phyloP scores from a whole-genome alignment of 2,888 invertebrate species.

The Eupsilia transversa region DNA sequence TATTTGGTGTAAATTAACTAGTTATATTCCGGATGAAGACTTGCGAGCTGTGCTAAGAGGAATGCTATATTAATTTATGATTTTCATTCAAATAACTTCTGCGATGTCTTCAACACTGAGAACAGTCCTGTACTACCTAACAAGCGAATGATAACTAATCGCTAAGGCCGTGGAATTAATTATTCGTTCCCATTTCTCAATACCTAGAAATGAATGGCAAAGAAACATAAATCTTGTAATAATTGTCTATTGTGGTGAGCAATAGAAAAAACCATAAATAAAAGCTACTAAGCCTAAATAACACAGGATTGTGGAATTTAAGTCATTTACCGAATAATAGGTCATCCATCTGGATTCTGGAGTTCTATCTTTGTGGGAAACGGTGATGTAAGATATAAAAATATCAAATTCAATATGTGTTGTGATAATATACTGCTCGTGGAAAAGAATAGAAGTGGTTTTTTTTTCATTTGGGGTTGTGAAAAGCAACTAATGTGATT shows the following conservation, averaged over 20 bases:
- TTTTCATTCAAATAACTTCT: conserved; percentile 1
- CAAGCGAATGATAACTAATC: conserved; percentile 28
- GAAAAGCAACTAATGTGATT: background rate
- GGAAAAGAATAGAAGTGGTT: background rate
- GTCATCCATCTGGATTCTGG: conserved; percentile 5
- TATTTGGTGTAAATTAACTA: background rate
- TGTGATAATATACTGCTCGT: background rate
- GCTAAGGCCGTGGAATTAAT: conserved; percentile 50
- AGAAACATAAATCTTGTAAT: conserved; percentile 60
- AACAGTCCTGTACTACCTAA: conserved; percentile 24
- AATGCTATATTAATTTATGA: conserved; percentile 7
- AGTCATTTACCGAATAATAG: conserved; percentile 19
- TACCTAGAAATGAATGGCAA: conserved; percentile 42
- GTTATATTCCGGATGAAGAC: too few relatives aligned
- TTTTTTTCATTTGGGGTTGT: background rate
- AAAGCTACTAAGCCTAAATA: conserved; percentile 47
- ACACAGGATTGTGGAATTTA: conserved; percentile 12
- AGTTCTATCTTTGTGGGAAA: conserved; percentile 10
- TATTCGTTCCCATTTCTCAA: conserved; percentile 59
- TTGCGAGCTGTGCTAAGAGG: background rate
- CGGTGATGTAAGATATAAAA: conserved; percentile 30
- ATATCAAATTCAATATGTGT: background rate
- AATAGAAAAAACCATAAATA: conserved; percentile 36
- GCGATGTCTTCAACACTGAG: conserved; percentile 10
- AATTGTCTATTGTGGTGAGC: conserved; percentile 52